These are phyloP conservation scores for Eidolon helvum DNA, from an alignment of 2,113 vertebrate species.

Conservation along the genomic window DNA sequence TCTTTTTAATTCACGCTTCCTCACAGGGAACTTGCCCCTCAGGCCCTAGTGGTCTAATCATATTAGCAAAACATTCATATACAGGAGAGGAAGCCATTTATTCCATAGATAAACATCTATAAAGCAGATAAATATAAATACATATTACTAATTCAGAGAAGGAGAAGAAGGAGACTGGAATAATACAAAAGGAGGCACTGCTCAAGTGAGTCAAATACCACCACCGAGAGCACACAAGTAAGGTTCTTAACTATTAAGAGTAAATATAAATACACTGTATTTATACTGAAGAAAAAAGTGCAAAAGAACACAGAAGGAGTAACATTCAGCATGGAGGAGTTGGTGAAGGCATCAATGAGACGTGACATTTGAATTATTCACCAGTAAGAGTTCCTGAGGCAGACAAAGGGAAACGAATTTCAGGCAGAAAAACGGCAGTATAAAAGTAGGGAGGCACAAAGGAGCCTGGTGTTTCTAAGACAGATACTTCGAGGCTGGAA, in stretches of 20 bases:
- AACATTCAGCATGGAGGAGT: not conserved
- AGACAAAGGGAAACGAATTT: not conserved
- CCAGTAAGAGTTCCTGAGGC: not conserved
- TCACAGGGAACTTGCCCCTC: not conserved
- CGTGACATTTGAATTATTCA: not conserved
- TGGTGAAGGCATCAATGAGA: not conserved
- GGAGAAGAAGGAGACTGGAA: not conserved
- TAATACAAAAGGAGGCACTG: not conserved
- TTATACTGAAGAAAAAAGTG: not conserved
- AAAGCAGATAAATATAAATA: not conserved
- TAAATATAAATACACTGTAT: not conserved
- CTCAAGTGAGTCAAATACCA: not conserved
- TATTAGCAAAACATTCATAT: not conserved
- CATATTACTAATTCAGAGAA: not conserved
- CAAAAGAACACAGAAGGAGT: not conserved
- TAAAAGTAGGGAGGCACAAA: not conserved
- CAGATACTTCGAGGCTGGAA: not conserved
- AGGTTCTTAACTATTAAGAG: not conserved
- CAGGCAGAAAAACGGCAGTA: not conserved
- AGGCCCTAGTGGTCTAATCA: not conserved
- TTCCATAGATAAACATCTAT: not conserved
- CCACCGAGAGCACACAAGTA: not conserved
- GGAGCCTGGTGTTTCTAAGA: not conserved
- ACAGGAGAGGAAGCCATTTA: not conserved
- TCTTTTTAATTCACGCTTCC: not conserved